phyloP scores from a whole-genome alignment of 2,888 invertebrate genomes.

The Leptinotarsa tumamoca region DNA sequence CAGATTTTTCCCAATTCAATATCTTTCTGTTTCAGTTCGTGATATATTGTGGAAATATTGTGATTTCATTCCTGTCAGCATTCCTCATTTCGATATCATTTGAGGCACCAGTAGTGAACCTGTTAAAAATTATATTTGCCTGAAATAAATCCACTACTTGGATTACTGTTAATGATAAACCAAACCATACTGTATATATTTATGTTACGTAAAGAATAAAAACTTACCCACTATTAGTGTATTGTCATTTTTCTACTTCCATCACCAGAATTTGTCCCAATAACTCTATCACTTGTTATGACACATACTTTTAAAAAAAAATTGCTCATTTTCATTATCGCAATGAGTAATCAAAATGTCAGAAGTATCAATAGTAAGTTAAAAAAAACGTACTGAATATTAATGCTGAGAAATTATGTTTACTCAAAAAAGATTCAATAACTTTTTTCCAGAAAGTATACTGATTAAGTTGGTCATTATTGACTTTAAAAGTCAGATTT shows the following conservation, averaged over 20 bases:
- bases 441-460: too few relatives aligned
- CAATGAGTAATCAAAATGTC: too few relatives aligned
- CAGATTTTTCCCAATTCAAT: too few relatives aligned
- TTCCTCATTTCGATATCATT: slow-evolving; percentile 82
- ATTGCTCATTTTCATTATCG: too few relatives aligned
- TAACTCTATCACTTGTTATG: too few relatives aligned
- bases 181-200: slow-evolving; percentile 3
- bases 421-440: too few relatives aligned
- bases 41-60: slow-evolving; percentile 81
- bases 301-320: too few relatives aligned
- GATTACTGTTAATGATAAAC: neutral
- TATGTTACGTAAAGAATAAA: neutral
- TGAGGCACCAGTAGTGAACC: slow-evolving; percentile 84
- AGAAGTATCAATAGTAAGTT: too few relatives aligned
- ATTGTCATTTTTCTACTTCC: neutral
- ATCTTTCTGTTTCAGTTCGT: slow-evolving; percentile 68
- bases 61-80: slow-evolving; percentile 80
- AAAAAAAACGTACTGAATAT: too few relatives aligned
- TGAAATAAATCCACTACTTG: slow-evolving; percentile 4
- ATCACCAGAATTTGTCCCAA: neutral
- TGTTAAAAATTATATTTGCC: slow-evolving; percentile 75
- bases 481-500: too few relatives aligned
- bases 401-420: too few relatives aligned
- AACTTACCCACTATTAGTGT: neutral
- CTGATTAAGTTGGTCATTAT: too few relatives aligned